Evolutionary conservation across 1,140 invertebrate species (phyloP), one percentile per base, ranked within the genome.

Genomic region (Apolygus lucorum): DNA sequence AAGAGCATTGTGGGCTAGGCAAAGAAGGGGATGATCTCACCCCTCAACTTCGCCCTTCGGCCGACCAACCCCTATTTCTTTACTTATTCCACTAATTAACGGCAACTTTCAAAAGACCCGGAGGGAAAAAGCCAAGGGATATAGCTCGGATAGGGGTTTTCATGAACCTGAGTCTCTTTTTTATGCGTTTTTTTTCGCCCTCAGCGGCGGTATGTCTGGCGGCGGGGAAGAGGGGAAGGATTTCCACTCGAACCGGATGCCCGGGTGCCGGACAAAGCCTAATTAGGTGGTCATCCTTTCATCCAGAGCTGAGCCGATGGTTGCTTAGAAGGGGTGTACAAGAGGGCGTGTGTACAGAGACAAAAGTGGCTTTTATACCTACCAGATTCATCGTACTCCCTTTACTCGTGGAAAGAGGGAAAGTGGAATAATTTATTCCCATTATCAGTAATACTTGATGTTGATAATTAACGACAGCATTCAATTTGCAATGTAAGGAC

Each of bases 221-320:
- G 17, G 17, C 13, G 54, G 22, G 54, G 11, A 4, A 4, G 54
- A 22, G 54, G 22, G 54, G 54, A 59, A 59, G 54, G 54, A 59
- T 59, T 59, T 59, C 54, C 54, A 59, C 54, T 59, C 22, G 13
- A 59, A 59, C 11, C 54, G 22, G 54, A 59, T 17, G 54, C 54
- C 54, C 13, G 22, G 54, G 54, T 11, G 4, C 54, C 17, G 34
- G 13, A 59, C 54, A 59, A 59, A 59, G 54, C 54, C 22, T 59
- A 59, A 59, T 59, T 59, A 59, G 54, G 54, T 59, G 54, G 54
- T 24, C 54, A 24, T 59, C 54, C 54, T 59, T 59, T 59, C 54
- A 59, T 59, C 54, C 54, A 42, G 34, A 8, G 34, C n/a, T n/a
- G n/a, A n/a, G 34, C 17, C 34, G 34, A 42, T 8, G 34, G 34